Conservation (phyloP, 2,888 invertebrate genomes). For the Tiphia femorata region DNA sequence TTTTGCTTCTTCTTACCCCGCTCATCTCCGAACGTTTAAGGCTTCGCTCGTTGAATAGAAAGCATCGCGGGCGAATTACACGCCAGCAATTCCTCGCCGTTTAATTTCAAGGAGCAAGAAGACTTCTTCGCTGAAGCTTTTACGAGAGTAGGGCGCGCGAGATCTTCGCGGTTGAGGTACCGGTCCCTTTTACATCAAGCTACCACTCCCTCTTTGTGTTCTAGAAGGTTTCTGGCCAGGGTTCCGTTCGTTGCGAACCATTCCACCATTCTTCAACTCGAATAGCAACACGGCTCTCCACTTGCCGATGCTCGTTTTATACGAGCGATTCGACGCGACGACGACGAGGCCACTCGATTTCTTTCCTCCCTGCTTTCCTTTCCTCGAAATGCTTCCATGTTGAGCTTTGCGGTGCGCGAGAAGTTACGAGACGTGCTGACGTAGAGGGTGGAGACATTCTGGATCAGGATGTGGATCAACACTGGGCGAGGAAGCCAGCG, state of each 20-base stretch:
- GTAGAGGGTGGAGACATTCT: no score
- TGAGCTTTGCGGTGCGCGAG: no score
- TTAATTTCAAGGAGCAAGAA: slow-evolving; percentile 41
- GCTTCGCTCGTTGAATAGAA: no score
- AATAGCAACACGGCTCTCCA: slow-evolving; percentile 27
- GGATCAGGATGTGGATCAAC: no score
- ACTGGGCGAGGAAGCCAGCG: no score
- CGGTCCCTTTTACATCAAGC: slow-evolving; percentile 14
- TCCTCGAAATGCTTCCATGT: no score
- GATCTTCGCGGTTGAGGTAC: background rate
- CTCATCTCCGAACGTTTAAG: no score
- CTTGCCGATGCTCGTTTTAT: slow-evolving; percentile 42
- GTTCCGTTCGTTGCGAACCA: background rate
- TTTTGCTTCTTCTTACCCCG: no score
- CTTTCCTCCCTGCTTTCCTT: slow-evolving; percentile 7
- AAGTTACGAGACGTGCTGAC: no score
- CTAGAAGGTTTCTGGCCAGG: no score
- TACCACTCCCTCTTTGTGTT: no score
- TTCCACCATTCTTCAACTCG: slow-evolving; percentile 8
- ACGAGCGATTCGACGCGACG: slow-evolving; percentile 40
- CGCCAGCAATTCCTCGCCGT: slow-evolving; percentile 28
- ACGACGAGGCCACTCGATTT: slow-evolving; percentile 33
- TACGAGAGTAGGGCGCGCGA: background rate
- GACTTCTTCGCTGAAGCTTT: slow-evolving; percentile 5
- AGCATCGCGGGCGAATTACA: slow-evolving; percentile 21